Conservation (phyloP, 2,113 vertebrate species). For the Perca flavescens region DNA sequence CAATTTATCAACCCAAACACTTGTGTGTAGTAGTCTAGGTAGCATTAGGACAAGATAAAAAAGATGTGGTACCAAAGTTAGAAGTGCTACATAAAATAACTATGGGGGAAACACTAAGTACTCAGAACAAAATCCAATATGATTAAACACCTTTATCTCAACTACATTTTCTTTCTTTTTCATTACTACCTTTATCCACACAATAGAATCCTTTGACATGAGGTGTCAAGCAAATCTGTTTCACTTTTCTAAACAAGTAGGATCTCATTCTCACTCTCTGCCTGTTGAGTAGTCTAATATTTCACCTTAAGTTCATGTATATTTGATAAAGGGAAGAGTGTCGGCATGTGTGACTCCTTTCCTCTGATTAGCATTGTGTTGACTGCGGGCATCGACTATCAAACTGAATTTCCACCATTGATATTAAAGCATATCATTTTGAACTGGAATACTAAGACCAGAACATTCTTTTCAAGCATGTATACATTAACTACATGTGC, state of each 20-base stretch:
- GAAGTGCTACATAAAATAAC: neutral
- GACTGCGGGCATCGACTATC: neutral
- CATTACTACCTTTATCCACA: neutral
- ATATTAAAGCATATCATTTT: neutral
- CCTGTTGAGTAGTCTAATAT: conserved; percentile 45
- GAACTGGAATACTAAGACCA: neutral
- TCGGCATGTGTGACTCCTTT: conserved; percentile 30
- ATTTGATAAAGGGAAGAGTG: conserved; percentile 59
- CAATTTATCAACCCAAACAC: neutral
- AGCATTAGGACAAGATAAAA: neutral
- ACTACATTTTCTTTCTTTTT: neutral
- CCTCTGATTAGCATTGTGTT: conserved; percentile 25
- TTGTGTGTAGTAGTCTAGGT: neutral
- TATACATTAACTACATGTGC: neutral
- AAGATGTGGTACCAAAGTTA: neutral
- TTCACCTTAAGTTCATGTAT: conserved; percentile 66
- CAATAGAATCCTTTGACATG: neutral
- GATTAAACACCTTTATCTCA: neutral
- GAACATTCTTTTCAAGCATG: neutral
- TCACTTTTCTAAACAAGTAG: conserved; percentile 9
- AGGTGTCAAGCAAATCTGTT: conserved; percentile 49
- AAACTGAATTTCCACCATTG: neutral
- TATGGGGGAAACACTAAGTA: neutral
- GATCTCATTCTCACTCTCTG: conserved; percentile 25
- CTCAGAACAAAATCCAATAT: neutral